These are phyloP conservation scores for Micronisus gabar DNA, from an alignment of 2,113 vertebrate species.

Conservation along the genomic window DNA sequence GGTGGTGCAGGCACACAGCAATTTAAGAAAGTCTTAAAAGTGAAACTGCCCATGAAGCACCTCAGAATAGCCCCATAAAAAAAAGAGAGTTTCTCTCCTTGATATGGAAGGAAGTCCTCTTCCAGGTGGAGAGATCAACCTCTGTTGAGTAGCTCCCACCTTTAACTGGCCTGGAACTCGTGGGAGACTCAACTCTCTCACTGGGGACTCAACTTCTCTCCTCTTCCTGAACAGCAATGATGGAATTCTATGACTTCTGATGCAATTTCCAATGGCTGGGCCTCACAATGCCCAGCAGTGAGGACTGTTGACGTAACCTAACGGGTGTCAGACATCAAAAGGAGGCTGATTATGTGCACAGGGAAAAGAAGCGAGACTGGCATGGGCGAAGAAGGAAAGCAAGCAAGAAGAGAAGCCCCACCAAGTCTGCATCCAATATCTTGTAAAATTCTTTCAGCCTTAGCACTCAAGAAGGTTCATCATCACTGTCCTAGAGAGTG, in stretches of 20 bases:
- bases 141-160: not conserved
- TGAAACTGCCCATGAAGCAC: not conserved
- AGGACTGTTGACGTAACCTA: not conserved
- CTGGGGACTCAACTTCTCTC: not conserved
- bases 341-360: not conserved
- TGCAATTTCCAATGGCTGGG: not conserved
- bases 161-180: not conserved
- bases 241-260: not conserved
- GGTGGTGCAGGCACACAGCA: not conserved
- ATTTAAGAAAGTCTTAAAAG: not conserved
- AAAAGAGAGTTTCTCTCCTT: not conserved
- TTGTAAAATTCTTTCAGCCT: not conserved
- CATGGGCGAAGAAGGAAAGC: not conserved
- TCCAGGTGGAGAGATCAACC: not conserved
- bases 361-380: not conserved
- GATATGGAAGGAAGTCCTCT: not conserved
- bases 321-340: not conserved
- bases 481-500: not conserved
- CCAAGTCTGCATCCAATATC: not conserved
- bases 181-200: not conserved
- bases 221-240: not conserved
- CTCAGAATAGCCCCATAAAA: not conserved
- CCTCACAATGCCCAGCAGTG: not conserved
- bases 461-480: not conserved
- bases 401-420: not conserved